Conservation (phyloP, 2,888 invertebrate genomes). For the Drosophila acutilabella region DNA sequence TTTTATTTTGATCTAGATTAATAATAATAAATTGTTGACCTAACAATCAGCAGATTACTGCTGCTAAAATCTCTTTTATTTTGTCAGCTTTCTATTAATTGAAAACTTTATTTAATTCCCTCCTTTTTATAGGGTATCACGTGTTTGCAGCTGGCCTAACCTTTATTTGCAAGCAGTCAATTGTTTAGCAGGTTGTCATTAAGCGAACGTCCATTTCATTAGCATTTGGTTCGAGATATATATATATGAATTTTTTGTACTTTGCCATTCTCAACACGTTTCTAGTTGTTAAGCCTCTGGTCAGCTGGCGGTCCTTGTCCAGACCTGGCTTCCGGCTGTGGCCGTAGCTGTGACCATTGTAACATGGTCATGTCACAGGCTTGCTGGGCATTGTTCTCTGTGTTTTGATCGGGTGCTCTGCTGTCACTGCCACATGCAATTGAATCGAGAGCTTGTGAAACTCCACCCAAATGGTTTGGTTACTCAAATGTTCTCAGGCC, state of each 20-base stretch:
- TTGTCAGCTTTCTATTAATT: background rate
- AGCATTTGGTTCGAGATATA: constrained; percentile 56
- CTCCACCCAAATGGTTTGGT: background rate
- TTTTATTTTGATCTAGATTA: no score
- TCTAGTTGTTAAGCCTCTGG: constrained; percentile 58
- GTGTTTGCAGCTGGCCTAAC: constrained; percentile 6
- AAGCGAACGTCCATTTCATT: constrained; percentile 72
- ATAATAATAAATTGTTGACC: no score
- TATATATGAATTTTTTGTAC: constrained; percentile 27
- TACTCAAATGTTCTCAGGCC: constrained; percentile 4
- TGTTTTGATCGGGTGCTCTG: constrained; percentile 32
- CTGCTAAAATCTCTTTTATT: no score
- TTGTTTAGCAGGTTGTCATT: constrained; percentile 68
- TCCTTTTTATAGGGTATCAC: constrained; percentile 36
- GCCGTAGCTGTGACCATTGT: constrained; percentile 34
- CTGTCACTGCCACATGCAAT: constrained; percentile 65
- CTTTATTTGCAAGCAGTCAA: constrained; percentile 48
- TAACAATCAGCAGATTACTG: no score
- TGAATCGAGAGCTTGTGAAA: constrained; percentile 48
- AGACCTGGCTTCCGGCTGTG: constrained; percentile 53
- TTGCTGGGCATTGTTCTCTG: constrained; percentile 32
- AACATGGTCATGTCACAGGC: constrained; percentile 43
- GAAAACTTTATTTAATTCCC: background rate
- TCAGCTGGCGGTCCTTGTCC: constrained; percentile 36
- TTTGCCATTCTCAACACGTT: constrained; percentile 69